Conservation (phyloP, 2,888 invertebrate genomes). For the Monoplex corrugatus region DNA sequence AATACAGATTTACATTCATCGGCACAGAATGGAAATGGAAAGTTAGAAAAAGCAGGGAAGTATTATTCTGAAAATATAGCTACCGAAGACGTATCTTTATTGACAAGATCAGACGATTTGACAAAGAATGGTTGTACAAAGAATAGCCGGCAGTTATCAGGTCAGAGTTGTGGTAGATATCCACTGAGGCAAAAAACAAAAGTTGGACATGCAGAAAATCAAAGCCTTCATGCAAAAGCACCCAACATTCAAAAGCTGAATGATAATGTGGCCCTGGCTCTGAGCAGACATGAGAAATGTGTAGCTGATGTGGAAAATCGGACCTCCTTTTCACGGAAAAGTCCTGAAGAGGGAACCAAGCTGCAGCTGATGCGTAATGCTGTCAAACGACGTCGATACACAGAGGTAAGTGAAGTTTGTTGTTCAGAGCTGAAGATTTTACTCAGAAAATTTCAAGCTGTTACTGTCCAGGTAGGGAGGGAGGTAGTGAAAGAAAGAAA, state of each 20-base stretch:
- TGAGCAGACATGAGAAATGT: not conserved
- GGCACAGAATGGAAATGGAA: not conserved
- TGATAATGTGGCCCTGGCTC: not conserved
- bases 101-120: not conserved
- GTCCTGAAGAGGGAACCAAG: not conserved
- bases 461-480: no score
- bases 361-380: conserved; percentile 14
- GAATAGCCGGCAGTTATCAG: no score
- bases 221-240: not conserved
- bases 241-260: not conserved
- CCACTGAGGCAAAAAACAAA: not conserved
- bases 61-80: not conserved
- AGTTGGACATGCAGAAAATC: not conserved
- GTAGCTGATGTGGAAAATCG: not conserved
- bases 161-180: no score
- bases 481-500: no score
- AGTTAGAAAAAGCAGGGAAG: not conserved
- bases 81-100: not conserved
- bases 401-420: not conserved
- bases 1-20: not conserved
- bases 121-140: not conserved
- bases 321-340: not conserved
- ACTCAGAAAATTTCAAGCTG: no score
- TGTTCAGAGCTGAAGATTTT: no score
- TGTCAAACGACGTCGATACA: conserved; percentile 29